Base-by-base conservation (phyloP, 2,797 vertebrate genomes). In the Meda fulgida region DNA sequence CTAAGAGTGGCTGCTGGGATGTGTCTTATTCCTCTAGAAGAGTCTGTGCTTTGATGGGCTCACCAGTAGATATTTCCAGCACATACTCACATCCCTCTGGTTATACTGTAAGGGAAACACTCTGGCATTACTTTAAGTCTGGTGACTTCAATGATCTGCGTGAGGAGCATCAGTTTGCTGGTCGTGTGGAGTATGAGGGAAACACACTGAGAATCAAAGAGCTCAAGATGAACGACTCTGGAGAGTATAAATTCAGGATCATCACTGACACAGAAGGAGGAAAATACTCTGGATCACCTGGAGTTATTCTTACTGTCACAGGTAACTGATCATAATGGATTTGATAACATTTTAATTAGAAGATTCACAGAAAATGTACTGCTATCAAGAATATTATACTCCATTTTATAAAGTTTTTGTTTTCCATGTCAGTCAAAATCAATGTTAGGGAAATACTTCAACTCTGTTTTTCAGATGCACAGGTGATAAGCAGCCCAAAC, bases 171-270 rank as follows among this genome's bases (percentile, higher is more conserved):
- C 43, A 83, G 60, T 75, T 85, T 85, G 1, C 1, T 48, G 31
- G 11, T 66, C 91, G 85, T 36, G 71, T 89, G 67, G 29, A 80
- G 10, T 77, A 90, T 31, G n/a, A 40, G 46, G 4, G 0, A n/a
- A 87, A 65, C 82, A 86, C 51, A 48, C 40, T 94, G 83, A 93
- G 29, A 82, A 91, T 94, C 51, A 86, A 2, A 1, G 5, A 91
- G 9, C 1, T 92, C 78, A 89, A 3, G 78, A 31, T 51, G 14
- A 81, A 0, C 0, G 92, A 93, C 60, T 91, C 91, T 78, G 87
- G 46, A n/a, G 7, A 88, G n/a, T 94, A 93, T 85, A 48, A 0
- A 58, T 90, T 93, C 23, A 85, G 40, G 70, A 80, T 93, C 8
- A 69, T 5, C 19, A 1, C 46, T 31, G 0, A 0, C 1, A 0